These are phyloP conservation scores for Halesus radiatus DNA, from an alignment of 1,140 invertebrate species.

Conservation along the genomic window DNA sequence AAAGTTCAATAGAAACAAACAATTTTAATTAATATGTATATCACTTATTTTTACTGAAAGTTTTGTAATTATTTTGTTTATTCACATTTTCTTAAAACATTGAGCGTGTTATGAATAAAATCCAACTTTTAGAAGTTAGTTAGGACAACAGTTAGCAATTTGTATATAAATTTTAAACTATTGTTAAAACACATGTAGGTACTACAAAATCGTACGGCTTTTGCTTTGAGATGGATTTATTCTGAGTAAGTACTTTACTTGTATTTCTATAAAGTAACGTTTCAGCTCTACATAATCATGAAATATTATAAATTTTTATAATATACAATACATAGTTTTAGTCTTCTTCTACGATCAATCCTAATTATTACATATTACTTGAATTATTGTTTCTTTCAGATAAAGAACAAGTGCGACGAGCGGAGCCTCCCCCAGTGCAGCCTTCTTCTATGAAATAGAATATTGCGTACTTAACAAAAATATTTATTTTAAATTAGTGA, in stretches of 20 bases:
- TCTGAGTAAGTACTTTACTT: neutral
- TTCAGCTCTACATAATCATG: slow-evolving; percentile 38
- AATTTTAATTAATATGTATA: slow-evolving; percentile 2
- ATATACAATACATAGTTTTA: slow-evolving; percentile 22
- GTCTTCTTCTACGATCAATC: slow-evolving; percentile 20
- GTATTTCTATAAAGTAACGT: slow-evolving; percentile 30
- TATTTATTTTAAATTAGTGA: too few relatives aligned
- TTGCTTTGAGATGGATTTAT: neutral
- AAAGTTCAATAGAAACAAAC: neutral
- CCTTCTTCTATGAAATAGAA: neutral
- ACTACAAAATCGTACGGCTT: neutral
- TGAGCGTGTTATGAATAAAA: slow-evolving; percentile 19
- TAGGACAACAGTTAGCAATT: neutral
- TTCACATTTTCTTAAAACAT: slow-evolving; percentile 19
- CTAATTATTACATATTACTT: neutral
- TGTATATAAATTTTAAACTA: neutral
- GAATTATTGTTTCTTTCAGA: slow-evolving; percentile 8
- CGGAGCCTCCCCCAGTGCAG: neutral
- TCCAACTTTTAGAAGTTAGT: neutral
- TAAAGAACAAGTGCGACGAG: slow-evolving; percentile 10
- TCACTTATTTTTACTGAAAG: slow-evolving; percentile 13
- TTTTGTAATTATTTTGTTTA: slow-evolving; percentile 13
- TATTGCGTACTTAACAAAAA: too few relatives aligned
- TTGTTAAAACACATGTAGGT: neutral
- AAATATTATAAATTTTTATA: slow-evolving; percentile 23